These are phyloP conservation scores for Podarcis raffonei DNA, from an alignment of 2,113 vertebrate genomes.

Conservation along the genomic window DNA sequence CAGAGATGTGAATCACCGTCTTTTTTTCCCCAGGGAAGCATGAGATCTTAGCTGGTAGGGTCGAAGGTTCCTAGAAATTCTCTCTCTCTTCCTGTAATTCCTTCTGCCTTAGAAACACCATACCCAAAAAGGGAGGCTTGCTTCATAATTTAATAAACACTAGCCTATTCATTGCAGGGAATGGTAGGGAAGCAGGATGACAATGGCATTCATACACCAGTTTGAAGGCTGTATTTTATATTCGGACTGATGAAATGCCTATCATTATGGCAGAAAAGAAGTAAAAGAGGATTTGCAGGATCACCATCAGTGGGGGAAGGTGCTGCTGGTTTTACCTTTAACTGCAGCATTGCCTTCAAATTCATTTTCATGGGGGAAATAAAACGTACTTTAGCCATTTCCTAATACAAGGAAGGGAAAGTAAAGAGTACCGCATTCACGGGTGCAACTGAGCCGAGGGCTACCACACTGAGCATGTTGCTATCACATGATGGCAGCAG, in stretches of 20 bases:
- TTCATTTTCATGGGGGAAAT: background rate
- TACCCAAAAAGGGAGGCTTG: background rate
- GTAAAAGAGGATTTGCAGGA: background rate
- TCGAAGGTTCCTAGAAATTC: too few species aligned
- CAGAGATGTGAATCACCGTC: background rate
- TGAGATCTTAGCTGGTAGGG: background rate
- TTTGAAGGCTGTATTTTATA: background rate
- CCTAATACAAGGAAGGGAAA: background rate
- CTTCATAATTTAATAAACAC: background rate
- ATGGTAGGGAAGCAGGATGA: background rate
- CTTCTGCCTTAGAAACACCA: background rate
- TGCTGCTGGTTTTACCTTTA: background rate
- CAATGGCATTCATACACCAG: background rate
- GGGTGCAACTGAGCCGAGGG: background rate
- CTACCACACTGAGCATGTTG: background rate
- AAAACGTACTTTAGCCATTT: background rate
- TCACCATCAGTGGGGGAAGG: too few species aligned
- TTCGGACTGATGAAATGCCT: background rate
- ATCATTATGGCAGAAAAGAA: background rate
- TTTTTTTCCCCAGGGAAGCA: background rate
- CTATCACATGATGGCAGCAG: too few species aligned
- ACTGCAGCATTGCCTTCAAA: background rate
- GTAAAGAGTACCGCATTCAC: background rate
- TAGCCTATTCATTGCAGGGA: background rate
- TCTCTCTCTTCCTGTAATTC: background rate